Conservation (phyloP, 30 jellyfish, hydroid and myxozoan species). For the Turritopsis rubra region DNA sequence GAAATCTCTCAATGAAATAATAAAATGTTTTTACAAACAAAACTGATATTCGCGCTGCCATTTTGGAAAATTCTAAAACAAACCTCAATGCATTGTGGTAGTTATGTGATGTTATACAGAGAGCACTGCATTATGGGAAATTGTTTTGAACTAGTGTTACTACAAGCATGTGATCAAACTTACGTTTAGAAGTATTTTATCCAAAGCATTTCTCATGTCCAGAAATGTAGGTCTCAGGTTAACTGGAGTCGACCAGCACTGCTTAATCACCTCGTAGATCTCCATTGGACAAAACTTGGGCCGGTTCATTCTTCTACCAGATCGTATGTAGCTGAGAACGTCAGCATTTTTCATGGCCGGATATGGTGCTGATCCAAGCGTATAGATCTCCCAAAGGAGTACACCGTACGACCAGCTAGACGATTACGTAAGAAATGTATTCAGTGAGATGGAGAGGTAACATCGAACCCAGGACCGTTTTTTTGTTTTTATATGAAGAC, state of each 20-base stretch:
- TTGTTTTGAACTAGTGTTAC: too few relatives aligned
- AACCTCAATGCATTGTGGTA: too few relatives aligned
- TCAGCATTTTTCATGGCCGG: neutral
- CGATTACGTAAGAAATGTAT: neutral
- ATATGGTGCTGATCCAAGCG: slow-evolving; percentile 13
- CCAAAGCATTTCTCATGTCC: slow-evolving; percentile 1
- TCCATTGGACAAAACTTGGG: slow-evolving; percentile 7
- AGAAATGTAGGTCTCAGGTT: neutral
- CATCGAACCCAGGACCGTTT: too few relatives aligned
- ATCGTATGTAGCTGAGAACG: neutral
- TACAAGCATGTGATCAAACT: too few relatives aligned
- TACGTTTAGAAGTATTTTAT: neutral
- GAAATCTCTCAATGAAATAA: too few relatives aligned
- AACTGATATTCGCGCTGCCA: too few relatives aligned
- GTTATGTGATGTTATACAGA: too few relatives aligned
- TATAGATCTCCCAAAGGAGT: slow-evolving; percentile 10
- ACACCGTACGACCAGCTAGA: slow-evolving; percentile 8
- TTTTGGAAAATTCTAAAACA: too few relatives aligned
- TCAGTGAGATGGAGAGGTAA: neutral
- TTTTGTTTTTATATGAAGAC: too few relatives aligned
- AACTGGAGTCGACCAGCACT: neutral
- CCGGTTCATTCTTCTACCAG: neutral
- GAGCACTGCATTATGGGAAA: too few relatives aligned
- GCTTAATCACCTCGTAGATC: neutral
- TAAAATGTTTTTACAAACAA: too few relatives aligned